phyloP scores from a whole-genome alignment of 2,888 invertebrate species.

The Anoplius nigerrimus region DNA sequence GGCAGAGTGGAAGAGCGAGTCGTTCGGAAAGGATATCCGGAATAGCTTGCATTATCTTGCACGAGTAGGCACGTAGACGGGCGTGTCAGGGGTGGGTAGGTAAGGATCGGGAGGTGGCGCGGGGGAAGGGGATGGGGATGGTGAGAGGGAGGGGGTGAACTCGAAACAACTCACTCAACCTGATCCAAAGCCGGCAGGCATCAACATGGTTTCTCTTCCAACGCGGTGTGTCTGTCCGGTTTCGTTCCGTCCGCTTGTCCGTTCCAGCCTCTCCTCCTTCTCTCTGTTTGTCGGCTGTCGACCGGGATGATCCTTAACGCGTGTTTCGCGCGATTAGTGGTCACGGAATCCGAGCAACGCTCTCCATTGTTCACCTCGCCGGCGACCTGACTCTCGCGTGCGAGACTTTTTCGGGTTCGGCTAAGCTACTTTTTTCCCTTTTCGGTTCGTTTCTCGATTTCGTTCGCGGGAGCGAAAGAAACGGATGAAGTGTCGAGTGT shows the following conservation, averaged over 20 bases:
- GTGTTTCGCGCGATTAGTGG: conserved; percentile 65
- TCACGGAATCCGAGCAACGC: conserved; percentile 51
- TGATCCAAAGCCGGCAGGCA: conserved; percentile 55
- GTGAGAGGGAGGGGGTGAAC: conserved; percentile 34
- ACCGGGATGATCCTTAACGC: conserved; percentile 57
- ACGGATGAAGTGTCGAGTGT: too few species aligned
- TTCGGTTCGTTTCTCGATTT: too few species aligned
- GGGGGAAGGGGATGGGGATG: conserved; percentile 23
- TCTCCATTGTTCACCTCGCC: conserved; percentile 52
- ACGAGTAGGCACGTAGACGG: conserved; percentile 47
- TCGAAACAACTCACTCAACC: conserved; percentile 62
- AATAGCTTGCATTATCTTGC: conserved; percentile 53
- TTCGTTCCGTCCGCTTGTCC: conserved; percentile 40
- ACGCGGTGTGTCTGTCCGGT: conserved; percentile 47
- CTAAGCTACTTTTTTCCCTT: too few species aligned
- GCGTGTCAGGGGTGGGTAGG: conserved; percentile 26
- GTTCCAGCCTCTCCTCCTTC: conserved; percentile 13
- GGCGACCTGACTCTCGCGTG: conserved; percentile 47
- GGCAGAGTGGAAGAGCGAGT: conserved; percentile 17
- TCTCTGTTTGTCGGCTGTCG: conserved; percentile 41
- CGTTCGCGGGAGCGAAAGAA: too few species aligned
- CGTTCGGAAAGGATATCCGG: conserved; percentile 43
- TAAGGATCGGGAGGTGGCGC: conserved; percentile 1
- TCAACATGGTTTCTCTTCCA: conserved; percentile 48
- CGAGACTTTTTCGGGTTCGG: conserved; percentile 43